Evolutionary conservation across 2,113 vertebrate species (phyloP), one percentile per base, ranked within the genome.

Genomic region (Myrmecophaga tridactyla): DNA sequence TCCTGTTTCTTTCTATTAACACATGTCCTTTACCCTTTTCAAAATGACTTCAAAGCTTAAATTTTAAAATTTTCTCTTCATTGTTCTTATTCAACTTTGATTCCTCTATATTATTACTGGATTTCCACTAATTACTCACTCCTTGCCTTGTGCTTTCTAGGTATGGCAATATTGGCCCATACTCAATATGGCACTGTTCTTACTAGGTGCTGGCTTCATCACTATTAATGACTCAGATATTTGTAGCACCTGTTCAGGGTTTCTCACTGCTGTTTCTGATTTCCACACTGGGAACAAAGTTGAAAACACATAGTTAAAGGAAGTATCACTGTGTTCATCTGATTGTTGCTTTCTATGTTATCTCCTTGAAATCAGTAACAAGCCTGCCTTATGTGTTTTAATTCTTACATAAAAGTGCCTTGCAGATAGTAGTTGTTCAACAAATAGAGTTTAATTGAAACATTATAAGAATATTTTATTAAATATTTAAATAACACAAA

Each of bases 391-490:
- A 1, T 86, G 29, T 58, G 15, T 80, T 89, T 92, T 83, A 41
- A 83, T 69, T 94, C 48, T 86, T 83, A 4, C 10, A 69, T 5
- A 83, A n/a, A n/a, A n/a, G n/a, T n/a, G n/a, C n/a, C n/a, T n/a
- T n/a, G n/a, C n/a, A n/a, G n/a, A n/a, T n/a, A 96, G 14, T 46
- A 82, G 48, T 5, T 82, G n/a, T 5, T 60, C 65, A 70, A 13
- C 91, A 70, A 92, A 5, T 75, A 81, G n/a, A 88, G 51, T 39
- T 95, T 92, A 89, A 89, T 58, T 82, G 67, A 89, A 94, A 76
- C 7, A 43, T n/a, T 83, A 41, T 81, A 89, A 73, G 60, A 90
- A 48, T 93, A 86, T 82, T 76, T 70, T 94, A 63, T 70, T 86
- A 62, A 90, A 76, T 73, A 48, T n/a, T 87, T 93, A 83, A 82